Percentiles rank a stretch among this genome's conserved stretches.
These are phyloP conservation scores for Aphelocoma californica DNA, from an alignment of 2,797 vertebrate species.

Conservation along the genomic window DNA sequence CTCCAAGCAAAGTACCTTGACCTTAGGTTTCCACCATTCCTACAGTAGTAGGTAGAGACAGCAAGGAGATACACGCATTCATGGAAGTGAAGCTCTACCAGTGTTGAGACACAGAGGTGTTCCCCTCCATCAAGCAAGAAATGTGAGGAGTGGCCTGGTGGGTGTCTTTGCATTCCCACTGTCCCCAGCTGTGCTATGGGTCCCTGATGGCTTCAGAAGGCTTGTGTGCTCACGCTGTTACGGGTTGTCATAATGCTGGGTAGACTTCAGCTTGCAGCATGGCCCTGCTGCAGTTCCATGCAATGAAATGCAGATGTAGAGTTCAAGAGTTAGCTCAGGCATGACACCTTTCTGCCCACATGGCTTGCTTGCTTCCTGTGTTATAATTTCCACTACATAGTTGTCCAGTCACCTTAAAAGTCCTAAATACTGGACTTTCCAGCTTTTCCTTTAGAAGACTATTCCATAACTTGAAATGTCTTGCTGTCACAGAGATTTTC, in stretches of 20 bases:
- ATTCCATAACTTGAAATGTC: background rate
- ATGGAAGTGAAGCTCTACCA: background rate
- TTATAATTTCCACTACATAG: background rate
- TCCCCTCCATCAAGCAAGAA: fast-evolving
- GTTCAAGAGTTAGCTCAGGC: background rate
- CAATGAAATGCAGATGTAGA: background rate
- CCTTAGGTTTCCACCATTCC: background rate
- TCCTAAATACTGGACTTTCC: background rate
- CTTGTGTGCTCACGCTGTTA: fast-evolving
- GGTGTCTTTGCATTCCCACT: background rate
- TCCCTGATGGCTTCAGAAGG: fast-evolving
- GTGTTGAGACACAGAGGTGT: fast-evolving
- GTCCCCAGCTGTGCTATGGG: fast-evolving
- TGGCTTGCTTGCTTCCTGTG: background rate
- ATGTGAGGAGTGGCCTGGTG: background rate
- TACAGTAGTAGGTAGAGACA: background rate
- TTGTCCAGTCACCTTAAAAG: background rate
- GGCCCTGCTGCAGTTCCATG: background rate
- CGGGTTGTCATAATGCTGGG: fast-evolving
- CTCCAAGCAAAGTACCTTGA: background rate
- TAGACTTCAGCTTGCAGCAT: background rate
- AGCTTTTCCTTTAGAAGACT: background rate
- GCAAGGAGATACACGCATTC: background rate
- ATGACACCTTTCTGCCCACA: background rate
- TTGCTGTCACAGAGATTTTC: background rate